A percentile compares a stretch with the other conserved stretches of the same genome.
Evolutionary conservation across 1,140 invertebrate genomes (phyloP).

Genomic region (Solenopsis fugax): DNA sequence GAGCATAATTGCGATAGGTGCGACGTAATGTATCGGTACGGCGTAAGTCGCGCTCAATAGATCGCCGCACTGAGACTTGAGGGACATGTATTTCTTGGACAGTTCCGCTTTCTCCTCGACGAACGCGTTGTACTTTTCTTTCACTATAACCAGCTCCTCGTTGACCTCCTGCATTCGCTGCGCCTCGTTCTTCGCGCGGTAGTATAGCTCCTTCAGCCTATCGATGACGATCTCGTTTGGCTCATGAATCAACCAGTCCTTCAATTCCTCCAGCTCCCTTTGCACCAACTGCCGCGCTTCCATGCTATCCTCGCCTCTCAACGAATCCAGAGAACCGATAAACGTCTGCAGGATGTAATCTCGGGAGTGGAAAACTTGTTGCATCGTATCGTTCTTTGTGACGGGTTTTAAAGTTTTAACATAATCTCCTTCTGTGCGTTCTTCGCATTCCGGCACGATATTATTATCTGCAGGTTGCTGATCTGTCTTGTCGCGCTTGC

Average conservation of each 20-base stretch:
- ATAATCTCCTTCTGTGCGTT: slow-evolving; percentile 78
- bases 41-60: slow-evolving; percentile 81
- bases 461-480: slow-evolving; percentile 21
- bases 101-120: slow-evolving; percentile 86
- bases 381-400: slow-evolving; percentile 62
- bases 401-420: slow-evolving; percentile 80
- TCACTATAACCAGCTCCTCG: slow-evolving; percentile 86
- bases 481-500: slow-evolving; percentile 40
- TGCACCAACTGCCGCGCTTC: slow-evolving; percentile 77
- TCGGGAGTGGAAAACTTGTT: slow-evolving; percentile 65
- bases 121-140: slow-evolving; percentile 86
- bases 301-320: slow-evolving; percentile 72
- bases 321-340: slow-evolving; percentile 76
- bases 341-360: slow-evolving; percentile 79
- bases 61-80: slow-evolving; percentile 83
- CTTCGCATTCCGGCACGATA: slow-evolving; percentile 49
- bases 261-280: slow-evolving; percentile 78
- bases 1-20: slow-evolving; percentile 81
- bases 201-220: slow-evolving; percentile 79
- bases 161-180: slow-evolving; percentile 84
- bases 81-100: slow-evolving; percentile 81
- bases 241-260: slow-evolving; percentile 80
- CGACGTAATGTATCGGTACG: slow-evolving; percentile 85
- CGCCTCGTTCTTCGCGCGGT: slow-evolving; percentile 83
- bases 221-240: slow-evolving; percentile 75